Base-by-base conservation (phyloP, 2,888 invertebrate genomes). In the Mamestra brassicae region DNA sequence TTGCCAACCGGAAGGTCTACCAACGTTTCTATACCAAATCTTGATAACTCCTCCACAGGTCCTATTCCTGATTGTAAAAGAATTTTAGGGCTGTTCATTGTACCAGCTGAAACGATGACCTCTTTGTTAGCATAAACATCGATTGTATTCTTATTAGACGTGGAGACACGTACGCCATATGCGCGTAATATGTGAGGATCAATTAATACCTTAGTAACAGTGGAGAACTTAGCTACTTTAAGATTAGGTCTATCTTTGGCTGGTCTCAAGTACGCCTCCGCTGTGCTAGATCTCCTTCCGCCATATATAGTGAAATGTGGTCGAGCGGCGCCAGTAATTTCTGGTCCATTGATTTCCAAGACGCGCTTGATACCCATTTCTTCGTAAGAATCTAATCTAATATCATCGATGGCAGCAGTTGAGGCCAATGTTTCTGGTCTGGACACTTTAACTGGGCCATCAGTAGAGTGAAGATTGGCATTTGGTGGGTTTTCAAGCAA, bases 1-100 rank as follows among this genome's bases (percentile, higher is more conserved):
- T 90, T 90, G 0, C 95, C 95, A 3, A 96, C 96, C 0, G 95
- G 96, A 65, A 96, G 91, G 80, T 96, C 90, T 0, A 88, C 86
- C 6, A 95, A 54, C 0, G 90, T 83, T 10, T 90, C 70, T 57
- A 96, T 94, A 10, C 90, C 84, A 17, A 91, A 83, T 77, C 87
- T 91, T 10, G 80, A 71, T 47, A 96, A 84, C 62, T 93, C 91
- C 50, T 92, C 87, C 72, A 75, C 74, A 1, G 95, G 95, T 1
- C 96, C 95, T 71, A 96, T 89, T 0, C 95, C 95, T 45, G 96
- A 95, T 0, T 95, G 87, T 92, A 95, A 92, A 67, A 96, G 85
- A 61, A 95, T 87, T 85, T 95, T 95, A 6, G 96, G 94, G 47
- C 93, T 92, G 38, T 95, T 93, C 26, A 95, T 92, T 50, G 90